A percentile compares a stretch with the other conserved stretches of the same genome.
Evolutionary conservation across 2,113 vertebrate genomes (phyloP).

Genomic region (Heterotilapia buettikoferi): DNA sequence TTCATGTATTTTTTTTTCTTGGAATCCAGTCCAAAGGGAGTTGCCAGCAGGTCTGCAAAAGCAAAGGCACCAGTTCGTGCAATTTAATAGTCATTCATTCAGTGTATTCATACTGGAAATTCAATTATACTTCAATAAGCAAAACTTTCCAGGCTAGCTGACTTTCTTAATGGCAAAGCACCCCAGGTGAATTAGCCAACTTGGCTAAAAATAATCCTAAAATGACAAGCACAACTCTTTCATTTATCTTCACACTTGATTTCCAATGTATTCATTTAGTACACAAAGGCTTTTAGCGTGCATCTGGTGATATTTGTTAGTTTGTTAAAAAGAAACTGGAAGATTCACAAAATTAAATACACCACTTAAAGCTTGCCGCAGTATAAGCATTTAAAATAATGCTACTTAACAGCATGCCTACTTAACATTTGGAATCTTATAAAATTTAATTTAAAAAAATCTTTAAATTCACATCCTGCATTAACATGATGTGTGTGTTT

Average conservation of each 20-base stretch:
- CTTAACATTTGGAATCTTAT: not conserved
- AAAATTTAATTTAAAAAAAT: rapidly evolving
- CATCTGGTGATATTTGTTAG: not conserved
- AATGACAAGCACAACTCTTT: not conserved
- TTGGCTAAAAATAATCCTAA: not conserved
- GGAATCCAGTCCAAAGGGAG: conserved; percentile 29
- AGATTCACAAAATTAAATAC: not conserved
- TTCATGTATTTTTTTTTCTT: conserved; percentile 20
- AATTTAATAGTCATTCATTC: conserved; percentile 18
- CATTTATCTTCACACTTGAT: not conserved
- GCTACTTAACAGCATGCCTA: not conserved
- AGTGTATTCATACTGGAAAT: not conserved
- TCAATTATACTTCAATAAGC: not conserved
- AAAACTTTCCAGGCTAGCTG: not conserved
- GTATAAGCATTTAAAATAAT: not conserved
- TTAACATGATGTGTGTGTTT: not conserved
- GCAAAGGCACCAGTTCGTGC: not conserved
- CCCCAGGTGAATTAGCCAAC: not conserved
- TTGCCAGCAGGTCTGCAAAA: conserved; percentile 4
- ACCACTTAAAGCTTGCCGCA: not conserved
- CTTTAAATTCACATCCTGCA: not conserved
- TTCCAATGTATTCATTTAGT: not conserved
- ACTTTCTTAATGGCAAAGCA: not conserved
- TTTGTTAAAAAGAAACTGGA: not conserved
- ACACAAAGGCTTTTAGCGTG: not conserved